Base-by-base conservation (phyloP, 2,113 vertebrate species). In the Tenrec ecaudatus region DNA sequence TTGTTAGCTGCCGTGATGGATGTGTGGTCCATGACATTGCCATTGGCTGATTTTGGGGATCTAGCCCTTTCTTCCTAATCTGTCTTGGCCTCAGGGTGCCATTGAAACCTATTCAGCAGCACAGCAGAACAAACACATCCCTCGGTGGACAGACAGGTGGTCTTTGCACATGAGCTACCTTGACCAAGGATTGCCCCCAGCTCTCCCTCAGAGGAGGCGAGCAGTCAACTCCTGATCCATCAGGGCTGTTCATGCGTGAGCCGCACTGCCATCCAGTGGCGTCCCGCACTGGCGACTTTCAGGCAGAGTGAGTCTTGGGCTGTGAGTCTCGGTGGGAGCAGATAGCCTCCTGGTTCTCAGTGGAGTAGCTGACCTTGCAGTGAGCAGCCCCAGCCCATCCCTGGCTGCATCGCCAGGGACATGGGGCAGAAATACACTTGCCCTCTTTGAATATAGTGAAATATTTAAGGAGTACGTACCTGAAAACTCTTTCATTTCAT, bases 381-480 rank as follows among this genome's bases (percentile, higher is more conserved):
- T 62, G 7, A 62, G 60, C 60, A 62, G 60, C 12, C 5, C 60
- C 16, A 62, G 19, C 60, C 2, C 22, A 19, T 62, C 16, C 60
- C 12, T 4, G 17, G 22, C 60, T 62, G 60, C 5, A 23, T 23
- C 17, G 22, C 60, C 60, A 62, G 16, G 16, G 8, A n/a, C 80
- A 43, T 79, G 73, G 12, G 79, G 62, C 69, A 91, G 22, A 40
- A 75, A 43, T 91, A 82, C 78, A 57, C 75, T 83, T 94, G 43
- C 40, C 3, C 47, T 82, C 84, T 78, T 91, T 62, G 20, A 95
- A 68, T 58, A 43, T 6, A 43, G 53, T 25, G n/a, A 90, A 84
- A 85, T 43, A 64, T 91, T 73, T 89, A 89, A 71, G 23, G 53
- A 69, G 25, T 47, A n/a, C 0, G 1, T 64, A 76, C 66, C 20